These are phyloP conservation scores for Erpobdella octoculata DNA, from an alignment of 2,888 invertebrate species.

Conservation along the genomic window DNA sequence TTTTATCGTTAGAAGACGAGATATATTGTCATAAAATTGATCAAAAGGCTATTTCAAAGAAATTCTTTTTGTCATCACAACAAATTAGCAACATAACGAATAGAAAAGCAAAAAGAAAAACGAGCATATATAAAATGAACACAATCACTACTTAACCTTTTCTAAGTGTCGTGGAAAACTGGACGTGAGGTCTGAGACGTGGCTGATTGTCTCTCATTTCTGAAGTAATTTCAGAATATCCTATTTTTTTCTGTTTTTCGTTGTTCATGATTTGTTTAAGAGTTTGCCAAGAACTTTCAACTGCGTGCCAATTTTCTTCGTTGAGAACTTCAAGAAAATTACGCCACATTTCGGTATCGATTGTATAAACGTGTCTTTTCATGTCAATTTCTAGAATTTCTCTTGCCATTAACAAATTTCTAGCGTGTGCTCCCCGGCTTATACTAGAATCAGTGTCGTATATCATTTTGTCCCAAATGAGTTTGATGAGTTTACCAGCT, in stretches of 20 bases:
- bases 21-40: no score
- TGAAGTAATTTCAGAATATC: constrained; percentile 14
- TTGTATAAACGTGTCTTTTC: background rate
- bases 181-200: constrained; percentile 17
- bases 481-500: constrained; percentile 32
- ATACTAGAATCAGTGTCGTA: constrained; percentile 38
- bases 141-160: no score
- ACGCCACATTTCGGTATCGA: background rate
- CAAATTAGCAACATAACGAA: no score
- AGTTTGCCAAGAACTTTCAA: background rate
- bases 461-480: constrained; percentile 43
- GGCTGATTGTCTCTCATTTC: constrained; percentile 15
- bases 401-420: background rate
- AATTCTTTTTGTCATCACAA: no score
- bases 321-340: background rate
- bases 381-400: background rate
- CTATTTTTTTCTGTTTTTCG: background rate
- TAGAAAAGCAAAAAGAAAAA: no score
- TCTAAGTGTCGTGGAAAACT: constrained; percentile 5
- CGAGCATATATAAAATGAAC: no score
- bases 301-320: background rate
- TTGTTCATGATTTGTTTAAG: constrained; percentile 5
- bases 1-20: no score
- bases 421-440: background rate
- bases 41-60: no score